Conservation (phyloP, 2,888 invertebrate genomes). For the Cecidostiba fungosa region DNA sequence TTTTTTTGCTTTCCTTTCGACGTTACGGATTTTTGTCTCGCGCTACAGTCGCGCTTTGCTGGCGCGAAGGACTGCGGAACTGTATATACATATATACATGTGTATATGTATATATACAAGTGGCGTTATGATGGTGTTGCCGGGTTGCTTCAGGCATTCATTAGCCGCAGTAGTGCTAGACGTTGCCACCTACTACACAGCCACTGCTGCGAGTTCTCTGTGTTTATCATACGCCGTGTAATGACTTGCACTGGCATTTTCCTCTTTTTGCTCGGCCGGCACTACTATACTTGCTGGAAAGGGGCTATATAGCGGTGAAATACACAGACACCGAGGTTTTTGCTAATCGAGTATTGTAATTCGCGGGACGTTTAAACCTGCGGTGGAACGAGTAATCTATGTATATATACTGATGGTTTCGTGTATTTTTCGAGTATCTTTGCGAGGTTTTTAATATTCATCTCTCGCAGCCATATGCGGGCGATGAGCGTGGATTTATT, state of each 20-base stretch:
- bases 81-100: too few relatives aligned
- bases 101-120: neutral
- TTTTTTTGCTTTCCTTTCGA: neutral
- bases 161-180: conserved; percentile 10
- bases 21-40: neutral
- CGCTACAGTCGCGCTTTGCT: conserved; percentile 4
- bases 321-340: neutral
- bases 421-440: too few relatives aligned
- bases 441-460: neutral
- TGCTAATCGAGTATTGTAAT: neutral
- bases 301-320: neutral
- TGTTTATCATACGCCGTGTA: conserved; percentile 16
- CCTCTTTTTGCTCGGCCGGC: neutral
- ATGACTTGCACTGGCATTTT: neutral
- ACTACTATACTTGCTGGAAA: neutral
- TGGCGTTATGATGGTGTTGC: neutral
- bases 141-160: conserved; percentile 17
- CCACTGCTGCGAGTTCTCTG: neutral
- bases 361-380: neutral
- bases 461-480: neutral
- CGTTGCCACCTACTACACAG: neutral
- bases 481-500: neutral
- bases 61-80: conserved; percentile 16
- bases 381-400: too few relatives aligned
- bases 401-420: too few relatives aligned